Percentiles rank a stretch among this genome's conserved stretches.
Evolutionary conservation across 1,140 invertebrate genomes (phyloP).

Genomic region (Aphelenchoides besseyi): DNA sequence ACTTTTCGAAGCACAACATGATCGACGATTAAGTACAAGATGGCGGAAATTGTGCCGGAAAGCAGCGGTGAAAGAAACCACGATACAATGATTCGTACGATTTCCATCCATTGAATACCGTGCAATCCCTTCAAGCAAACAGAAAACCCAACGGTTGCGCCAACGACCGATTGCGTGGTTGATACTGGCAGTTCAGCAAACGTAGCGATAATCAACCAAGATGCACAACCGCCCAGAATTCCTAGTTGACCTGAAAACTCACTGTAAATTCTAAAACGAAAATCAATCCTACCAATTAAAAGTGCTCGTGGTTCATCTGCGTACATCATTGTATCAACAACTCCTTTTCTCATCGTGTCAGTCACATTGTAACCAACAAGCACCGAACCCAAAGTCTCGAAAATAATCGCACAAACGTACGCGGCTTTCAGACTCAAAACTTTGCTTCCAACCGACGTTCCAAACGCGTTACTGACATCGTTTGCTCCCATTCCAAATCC

Average conservation of each 20-base stretch:
- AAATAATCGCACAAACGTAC: slow-evolving; percentile 85
- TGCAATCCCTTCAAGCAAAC: slow-evolving; percentile 78
- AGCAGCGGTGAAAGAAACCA: slow-evolving; percentile 46
- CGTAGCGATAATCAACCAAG: slow-evolving; percentile 74
- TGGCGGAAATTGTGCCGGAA: slow-evolving; percentile 41
- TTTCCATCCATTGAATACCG: slow-evolving; percentile 76
- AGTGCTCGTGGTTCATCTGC: slow-evolving; percentile 38
- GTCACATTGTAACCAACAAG: slow-evolving; percentile 65
- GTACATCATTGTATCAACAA: slow-evolving; percentile 45
- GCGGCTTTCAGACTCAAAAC: slow-evolving; percentile 69
- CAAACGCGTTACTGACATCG: slow-evolving; percentile 27
- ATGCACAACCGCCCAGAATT: slow-evolving; percentile 65
- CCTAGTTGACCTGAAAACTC: no score
- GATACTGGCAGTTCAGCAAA: slow-evolving; percentile 76
- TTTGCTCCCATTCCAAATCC: slow-evolving; percentile 79
- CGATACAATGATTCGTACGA: slow-evolving; percentile 17
- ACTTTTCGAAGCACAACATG: slow-evolving; percentile 35
- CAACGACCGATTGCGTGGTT: slow-evolving; percentile 83
- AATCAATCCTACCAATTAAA: no score
- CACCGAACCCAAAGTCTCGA: slow-evolving; percentile 73
- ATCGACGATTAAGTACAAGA: slow-evolving; percentile 46
- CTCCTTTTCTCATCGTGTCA: slow-evolving; percentile 61
- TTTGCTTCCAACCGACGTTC: slow-evolving; percentile 69
- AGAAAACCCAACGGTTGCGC: slow-evolving; percentile 90
- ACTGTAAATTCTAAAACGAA: no score